phyloP scores from a whole-genome alignment of 2,113 vertebrate genomes.

The Limanda limanda region DNA sequence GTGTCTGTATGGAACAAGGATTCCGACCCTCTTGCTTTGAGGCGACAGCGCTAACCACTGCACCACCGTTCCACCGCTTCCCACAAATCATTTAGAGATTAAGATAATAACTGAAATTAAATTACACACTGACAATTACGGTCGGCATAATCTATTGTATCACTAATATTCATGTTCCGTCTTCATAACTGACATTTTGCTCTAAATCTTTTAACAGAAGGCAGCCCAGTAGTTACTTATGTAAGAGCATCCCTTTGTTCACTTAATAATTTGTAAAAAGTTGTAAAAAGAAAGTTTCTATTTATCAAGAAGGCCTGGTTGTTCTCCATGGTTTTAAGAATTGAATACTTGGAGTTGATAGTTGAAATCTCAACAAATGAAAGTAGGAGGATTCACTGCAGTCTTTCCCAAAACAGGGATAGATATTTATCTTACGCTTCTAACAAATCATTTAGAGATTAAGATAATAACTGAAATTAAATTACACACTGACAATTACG shows the following conservation, averaged over 20 bases:
- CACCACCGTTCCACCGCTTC: too few species aligned
- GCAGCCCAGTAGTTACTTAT: background rate
- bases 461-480: background rate
- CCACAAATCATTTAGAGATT: too few species aligned
- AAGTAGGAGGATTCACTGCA: background rate
- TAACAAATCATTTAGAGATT: too few species aligned
- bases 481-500: background rate
- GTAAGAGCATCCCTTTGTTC: background rate
- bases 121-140: background rate
- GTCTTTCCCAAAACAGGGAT: constrained; percentile 7
- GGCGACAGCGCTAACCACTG: too few species aligned
- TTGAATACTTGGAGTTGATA: constrained; percentile 17
- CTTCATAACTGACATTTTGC: background rate
- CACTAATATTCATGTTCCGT: background rate
- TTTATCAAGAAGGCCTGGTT: background rate
- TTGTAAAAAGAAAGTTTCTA: constrained; percentile 34
- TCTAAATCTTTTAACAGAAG: constrained; percentile 5
- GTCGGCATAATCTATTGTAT: background rate
- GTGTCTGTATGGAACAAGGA: too few species aligned
- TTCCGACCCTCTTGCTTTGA: too few species aligned
- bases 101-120: background rate
- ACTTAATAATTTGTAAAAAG: background rate
- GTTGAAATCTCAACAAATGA: constrained; percentile 6
- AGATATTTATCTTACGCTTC: background rate
- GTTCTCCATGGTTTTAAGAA: constrained; percentile 4